Base-by-base conservation (phyloP, 2,888 invertebrate genomes). In the Drosophila imparisetae region DNA sequence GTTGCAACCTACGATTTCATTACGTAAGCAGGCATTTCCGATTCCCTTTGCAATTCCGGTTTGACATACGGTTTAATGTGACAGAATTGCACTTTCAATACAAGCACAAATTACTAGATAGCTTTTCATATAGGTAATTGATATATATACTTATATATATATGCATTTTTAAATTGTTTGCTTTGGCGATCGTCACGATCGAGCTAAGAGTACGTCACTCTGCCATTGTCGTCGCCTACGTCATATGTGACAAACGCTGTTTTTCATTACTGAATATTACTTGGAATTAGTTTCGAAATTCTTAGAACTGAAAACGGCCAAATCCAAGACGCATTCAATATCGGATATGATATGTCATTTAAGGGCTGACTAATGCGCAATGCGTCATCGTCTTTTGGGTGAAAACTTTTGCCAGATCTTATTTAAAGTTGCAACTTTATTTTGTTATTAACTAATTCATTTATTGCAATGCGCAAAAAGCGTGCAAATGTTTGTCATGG, bases 401-500 rank as follows among this genome's bases (percentile, higher is more conserved):
- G 38, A 55, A 66, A 58, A 32, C 42, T 49, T 42, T 30, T 21
- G 27, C 38, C 34, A 30, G 48, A 36, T 65, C 49, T 53, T 36
- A 61, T 58, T 29, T 45, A 54, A 66, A 69, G 58, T 66, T 59
- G 36, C 15, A 34, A 72, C 32, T 32, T 62, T 63, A 49, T 34
- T 38, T 61, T 63, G 36, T 38, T 11, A 49, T 13, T 36, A 18
- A 13, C 15, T 40, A 30, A 10, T 30, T 30, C 0, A 30, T 13
- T 58, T 40, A 24, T 50, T 60, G 45, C 59, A 55, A 52, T 21
- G 61, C 30, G 32, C 11, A n/a, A 57, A 27, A 48, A 13, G n/a
- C 32, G 32, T 21, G 34, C 62, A 69, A 73, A 72, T 77, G 67
- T 75, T 57, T 77, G 79, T 84, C 85, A 84, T 42, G 87, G 83